Base-by-base conservation (phyloP, 2,797 vertebrate species). In the Lagorchestes hirsutus region DNA sequence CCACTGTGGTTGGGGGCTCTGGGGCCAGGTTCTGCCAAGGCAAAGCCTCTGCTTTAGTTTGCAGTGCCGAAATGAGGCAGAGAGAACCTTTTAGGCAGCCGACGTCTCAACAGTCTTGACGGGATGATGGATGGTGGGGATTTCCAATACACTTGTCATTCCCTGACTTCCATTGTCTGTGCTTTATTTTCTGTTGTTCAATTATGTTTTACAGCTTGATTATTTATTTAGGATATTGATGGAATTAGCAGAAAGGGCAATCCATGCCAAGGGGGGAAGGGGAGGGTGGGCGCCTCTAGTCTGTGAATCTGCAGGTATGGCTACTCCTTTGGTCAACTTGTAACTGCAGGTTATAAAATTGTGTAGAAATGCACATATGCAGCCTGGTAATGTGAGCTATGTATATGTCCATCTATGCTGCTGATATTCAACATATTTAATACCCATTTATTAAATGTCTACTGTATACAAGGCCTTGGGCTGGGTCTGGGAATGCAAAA, bases 121-220 rank as follows among this genome's bases (percentile, higher is more conserved):
- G 59, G 95, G 95, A 92, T 52, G 57, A 24, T 11, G 40, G 34
- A 82, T 50, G 40, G 16, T 54, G 90, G 58, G 90, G 95, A 57
- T 94, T 97, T 95, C 62, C 74, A 46, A 54, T 56, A 28, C 90
- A 27, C 27, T 90, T 55, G 87, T 87, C 90, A 5, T 34, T 92
- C 90, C 87, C 12, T 5, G 6, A 54, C 91, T 74, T 92, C 55
- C 92, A 94, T 16, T 54, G 93, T 90, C 46, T 93, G 94, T 52
- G 82, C 28, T 96, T 97, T 93, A 34, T 95, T 97, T 97, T 98
- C 57, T 92, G 4, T 96, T 55, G 55, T 97, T 95, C 46, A 96
- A 10, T 27, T 28, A 93, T 50, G 67, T 95, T 97, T 92, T 93
- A 56, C 54, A 96, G 40, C 74, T 96, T 94, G 56, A 31, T 14